Conservation (phyloP, 2,888 invertebrate genomes). For the Pachydiplax longipennis region DNA sequence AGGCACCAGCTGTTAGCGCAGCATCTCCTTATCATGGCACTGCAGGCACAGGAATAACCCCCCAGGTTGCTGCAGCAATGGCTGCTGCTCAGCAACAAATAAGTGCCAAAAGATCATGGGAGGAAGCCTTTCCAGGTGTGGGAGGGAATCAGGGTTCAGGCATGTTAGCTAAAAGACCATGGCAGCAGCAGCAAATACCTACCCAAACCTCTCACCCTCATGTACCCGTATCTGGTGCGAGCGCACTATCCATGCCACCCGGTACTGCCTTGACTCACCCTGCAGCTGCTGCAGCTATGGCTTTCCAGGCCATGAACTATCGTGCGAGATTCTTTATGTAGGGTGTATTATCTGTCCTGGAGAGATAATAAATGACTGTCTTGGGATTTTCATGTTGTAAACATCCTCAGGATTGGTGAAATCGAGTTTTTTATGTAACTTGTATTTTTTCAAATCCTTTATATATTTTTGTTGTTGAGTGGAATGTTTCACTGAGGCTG, state of each 20-base stretch:
- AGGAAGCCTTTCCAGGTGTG: constrained; percentile 72
- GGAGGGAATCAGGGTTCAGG: constrained; percentile 47
- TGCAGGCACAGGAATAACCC: neutral
- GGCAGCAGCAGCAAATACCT: constrained; percentile 51
- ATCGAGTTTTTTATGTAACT: constrained; percentile 5
- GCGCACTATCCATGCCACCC: constrained; percentile 49
- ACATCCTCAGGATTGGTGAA: constrained; percentile 23
- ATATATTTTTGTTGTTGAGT: constrained; percentile 40
- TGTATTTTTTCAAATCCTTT: constrained; percentile 15
- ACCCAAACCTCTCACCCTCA: constrained; percentile 58
- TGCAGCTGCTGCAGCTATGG: constrained; percentile 59
- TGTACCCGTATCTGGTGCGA: constrained; percentile 4
- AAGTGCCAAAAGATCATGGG: constrained; percentile 73
- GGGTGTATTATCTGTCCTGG: neutral
- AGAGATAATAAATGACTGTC: neutral
- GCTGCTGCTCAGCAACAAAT: constrained; percentile 57
- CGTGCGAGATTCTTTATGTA: constrained; percentile 30
- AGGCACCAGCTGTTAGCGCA: constrained; percentile 27
- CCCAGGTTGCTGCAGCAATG: constrained; percentile 55
- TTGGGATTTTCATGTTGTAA: constrained; percentile 13
- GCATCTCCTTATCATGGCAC: constrained; percentile 20
- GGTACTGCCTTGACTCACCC: constrained; percentile 57
- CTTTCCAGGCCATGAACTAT: constrained; percentile 60
- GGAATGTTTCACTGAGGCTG: neutral
- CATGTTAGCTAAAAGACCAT: constrained; percentile 50